A percentile compares a stretch with the other conserved stretches of the same genome.
These are phyloP conservation scores for Steinernema khuongi DNA, from an alignment of 1,140 invertebrate species.

Conservation along the genomic window DNA sequence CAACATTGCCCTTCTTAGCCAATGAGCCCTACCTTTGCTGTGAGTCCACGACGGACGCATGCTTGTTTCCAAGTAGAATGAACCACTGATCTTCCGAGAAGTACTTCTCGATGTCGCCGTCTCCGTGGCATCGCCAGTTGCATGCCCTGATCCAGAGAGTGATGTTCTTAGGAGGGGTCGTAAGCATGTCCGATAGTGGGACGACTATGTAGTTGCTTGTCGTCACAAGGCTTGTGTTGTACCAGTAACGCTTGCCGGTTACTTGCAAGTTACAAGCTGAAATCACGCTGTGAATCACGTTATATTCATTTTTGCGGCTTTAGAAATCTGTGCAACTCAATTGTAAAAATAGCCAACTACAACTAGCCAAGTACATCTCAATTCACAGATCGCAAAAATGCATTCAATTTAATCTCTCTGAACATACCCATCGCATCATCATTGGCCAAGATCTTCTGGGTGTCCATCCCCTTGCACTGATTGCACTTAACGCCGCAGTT, in stretches of 20 bases:
- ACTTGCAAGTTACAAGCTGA: not conserved
- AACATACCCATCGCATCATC: too few relatives aligned
- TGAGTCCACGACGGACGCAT: not conserved
- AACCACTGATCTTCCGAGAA: not conserved
- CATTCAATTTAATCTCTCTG: too few relatives aligned
- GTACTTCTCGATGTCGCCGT: not conserved
- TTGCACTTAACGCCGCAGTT: not conserved
- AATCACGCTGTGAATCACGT: too few relatives aligned
- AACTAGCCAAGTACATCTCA: too few relatives aligned
- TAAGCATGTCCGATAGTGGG: not conserved
- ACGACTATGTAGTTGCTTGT: not conserved
- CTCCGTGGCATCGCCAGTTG: not conserved
- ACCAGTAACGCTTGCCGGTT: not conserved
- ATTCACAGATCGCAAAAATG: too few relatives aligned
- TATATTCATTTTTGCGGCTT: too few relatives aligned
- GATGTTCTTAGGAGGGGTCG: not conserved
- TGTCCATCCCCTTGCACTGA: too few relatives aligned
- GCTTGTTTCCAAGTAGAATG: not conserved
- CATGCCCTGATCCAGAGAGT: not conserved
- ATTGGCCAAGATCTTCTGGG: too few relatives aligned
- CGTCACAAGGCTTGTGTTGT: not conserved
- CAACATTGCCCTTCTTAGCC: not conserved
- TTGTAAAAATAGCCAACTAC: too few relatives aligned
- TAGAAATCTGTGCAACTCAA: too few relatives aligned
- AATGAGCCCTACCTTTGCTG: not conserved